A percentile compares a stretch with the other conserved stretches of the same genome.
Conservation (phyloP, 2,797 vertebrate genomes). For the Enteromius afrohamiltoni region DNA sequence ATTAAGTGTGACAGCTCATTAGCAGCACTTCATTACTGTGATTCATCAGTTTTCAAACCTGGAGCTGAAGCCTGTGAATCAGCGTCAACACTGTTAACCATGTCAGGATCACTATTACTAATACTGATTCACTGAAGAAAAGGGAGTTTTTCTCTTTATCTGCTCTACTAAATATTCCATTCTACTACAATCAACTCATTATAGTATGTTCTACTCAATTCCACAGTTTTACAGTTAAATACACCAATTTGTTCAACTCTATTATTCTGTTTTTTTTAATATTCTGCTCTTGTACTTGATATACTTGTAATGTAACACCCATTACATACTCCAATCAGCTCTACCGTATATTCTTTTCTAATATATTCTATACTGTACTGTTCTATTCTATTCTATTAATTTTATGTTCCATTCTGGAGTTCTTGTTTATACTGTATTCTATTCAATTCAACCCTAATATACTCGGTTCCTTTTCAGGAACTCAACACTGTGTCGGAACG, state of each 20-base stretch:
- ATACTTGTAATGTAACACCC: too few species aligned
- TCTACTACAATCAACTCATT: background rate
- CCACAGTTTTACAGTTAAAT: background rate
- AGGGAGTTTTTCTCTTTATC: too few species aligned
- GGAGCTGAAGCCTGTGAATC: background rate
- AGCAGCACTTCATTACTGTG: slow-evolving; percentile 40
- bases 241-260: background rate
- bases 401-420: background rate
- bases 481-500: too few species aligned
- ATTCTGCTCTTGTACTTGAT: too few species aligned
- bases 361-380: too few species aligned
- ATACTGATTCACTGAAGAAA: background rate
- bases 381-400: background rate
- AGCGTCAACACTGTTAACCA: background rate
- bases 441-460: background rate
- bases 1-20: slow-evolving; percentile 76
- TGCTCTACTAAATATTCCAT: background rate
- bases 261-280: too few species aligned
- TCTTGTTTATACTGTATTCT: background rate
- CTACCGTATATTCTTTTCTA: too few species aligned
- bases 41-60: background rate
- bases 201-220: background rate
- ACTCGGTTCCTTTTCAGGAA: too few species aligned
- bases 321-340: too few species aligned
- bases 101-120: background rate